Evolutionary conservation across 1,140 invertebrate genomes (phyloP).

Genomic region (Solenopsis fugax): DNA sequence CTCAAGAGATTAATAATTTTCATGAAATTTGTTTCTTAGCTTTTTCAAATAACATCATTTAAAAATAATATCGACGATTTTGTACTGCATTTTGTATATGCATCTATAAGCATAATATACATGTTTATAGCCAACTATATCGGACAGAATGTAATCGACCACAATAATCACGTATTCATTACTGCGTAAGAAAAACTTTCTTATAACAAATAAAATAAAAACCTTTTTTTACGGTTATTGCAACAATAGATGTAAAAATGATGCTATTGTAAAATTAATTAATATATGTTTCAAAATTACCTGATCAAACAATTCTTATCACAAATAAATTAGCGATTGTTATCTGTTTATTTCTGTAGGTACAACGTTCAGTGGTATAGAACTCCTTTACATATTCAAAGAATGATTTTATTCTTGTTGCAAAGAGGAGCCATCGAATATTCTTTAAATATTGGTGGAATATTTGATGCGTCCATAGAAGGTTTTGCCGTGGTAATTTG

Average conservation of each 20-base stretch:
- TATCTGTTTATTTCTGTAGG: background rate
- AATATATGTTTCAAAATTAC: too few species aligned
- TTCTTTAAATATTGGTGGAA: background rate
- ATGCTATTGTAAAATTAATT: too few species aligned
- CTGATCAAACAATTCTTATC: too few species aligned
- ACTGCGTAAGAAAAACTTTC: constrained; percentile 6
- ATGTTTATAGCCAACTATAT: background rate
- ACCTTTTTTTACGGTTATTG: background rate
- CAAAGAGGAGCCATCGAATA: background rate
- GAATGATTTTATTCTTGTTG: constrained; percentile 7
- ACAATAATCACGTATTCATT: background rate
- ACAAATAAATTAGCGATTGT: background rate
- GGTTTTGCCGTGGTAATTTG: background rate
- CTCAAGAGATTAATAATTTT: background rate
- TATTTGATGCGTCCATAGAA: background rate
- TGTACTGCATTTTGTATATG: background rate
- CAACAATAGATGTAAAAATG: background rate
- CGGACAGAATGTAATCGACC: background rate
- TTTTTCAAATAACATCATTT: background rate
- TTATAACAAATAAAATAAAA: background rate
- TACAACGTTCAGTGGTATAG: constrained; percentile 7
- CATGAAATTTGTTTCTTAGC: background rate
- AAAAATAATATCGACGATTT: background rate
- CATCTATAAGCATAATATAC: background rate
- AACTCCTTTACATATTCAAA: constrained; percentile 23